A percentile compares a stretch with the other conserved stretches of the same genome.
These are phyloP conservation scores for Presbytis comata DNA, from an alignment of 2,797 vertebrate genomes.

Conservation along the genomic window DNA sequence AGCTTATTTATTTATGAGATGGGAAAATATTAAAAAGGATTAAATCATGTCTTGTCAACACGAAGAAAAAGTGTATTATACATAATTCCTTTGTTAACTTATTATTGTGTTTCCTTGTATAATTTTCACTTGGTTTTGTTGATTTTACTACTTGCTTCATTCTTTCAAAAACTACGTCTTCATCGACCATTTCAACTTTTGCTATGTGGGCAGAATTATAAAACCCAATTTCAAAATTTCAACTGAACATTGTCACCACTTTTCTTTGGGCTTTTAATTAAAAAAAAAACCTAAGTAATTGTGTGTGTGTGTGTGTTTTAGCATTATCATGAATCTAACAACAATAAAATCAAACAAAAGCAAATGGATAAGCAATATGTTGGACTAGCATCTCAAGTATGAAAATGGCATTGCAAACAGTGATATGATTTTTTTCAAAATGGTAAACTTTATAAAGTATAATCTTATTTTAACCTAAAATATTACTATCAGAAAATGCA, in stretches of 20 bases:
- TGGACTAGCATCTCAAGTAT: background rate
- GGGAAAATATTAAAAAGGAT: slow-evolving; percentile 27
- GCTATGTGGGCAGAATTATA: background rate
- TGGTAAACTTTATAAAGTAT: too few relatives aligned
- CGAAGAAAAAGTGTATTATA: background rate
- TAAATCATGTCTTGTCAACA: slow-evolving; percentile 1
- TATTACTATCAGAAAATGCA: too few relatives aligned
- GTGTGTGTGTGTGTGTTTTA: background rate
- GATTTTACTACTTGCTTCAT: background rate
- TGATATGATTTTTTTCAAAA: background rate
- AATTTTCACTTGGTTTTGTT: background rate
- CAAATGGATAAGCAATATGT: background rate
- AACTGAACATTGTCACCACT: background rate
- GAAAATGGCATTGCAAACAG: background rate
- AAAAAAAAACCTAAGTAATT: background rate
- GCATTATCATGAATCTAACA: background rate
- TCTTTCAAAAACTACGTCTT: slow-evolving; percentile 25
- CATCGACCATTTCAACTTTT: background rate
- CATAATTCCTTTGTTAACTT: background rate
- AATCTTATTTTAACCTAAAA: too few relatives aligned
- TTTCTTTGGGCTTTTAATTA: background rate
- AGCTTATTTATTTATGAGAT: slow-evolving; percentile 10
- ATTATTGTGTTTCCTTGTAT: background rate
- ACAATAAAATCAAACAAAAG: background rate
- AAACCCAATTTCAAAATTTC: background rate